Evolutionary conservation across 2,113 vertebrate species (phyloP).

Genomic region (Prietella phreatophila): DNA sequence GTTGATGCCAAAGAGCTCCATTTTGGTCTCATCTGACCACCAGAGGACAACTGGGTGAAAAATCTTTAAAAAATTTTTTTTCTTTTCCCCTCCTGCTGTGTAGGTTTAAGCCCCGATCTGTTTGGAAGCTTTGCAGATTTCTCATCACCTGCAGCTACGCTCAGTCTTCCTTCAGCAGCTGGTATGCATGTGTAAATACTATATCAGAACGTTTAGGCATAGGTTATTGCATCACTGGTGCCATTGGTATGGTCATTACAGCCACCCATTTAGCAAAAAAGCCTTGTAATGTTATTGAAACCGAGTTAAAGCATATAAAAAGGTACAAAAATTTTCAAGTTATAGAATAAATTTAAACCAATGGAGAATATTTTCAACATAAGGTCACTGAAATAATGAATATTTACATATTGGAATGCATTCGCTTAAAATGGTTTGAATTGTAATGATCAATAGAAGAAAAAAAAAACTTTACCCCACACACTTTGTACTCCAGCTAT

Average conservation of each 20-base stretch:
- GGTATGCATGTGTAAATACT: constrained; percentile 70
- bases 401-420: neutral
- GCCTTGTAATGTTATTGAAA: neutral
- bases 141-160: constrained; percentile 78
- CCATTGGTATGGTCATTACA: neutral
- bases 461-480: neutral
- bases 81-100: constrained; percentile 25
- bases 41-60: too few relatives aligned
- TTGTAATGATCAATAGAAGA: neutral
- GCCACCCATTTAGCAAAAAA: neutral
- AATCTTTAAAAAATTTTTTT: constrained; percentile 33
- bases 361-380: neutral
- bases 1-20: too few relatives aligned
- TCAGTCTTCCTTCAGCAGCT: constrained; percentile 73
- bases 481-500: constrained; percentile 19
- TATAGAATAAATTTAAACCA: neutral
- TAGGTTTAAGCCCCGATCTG: constrained; percentile 77
- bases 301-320: neutral
- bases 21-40: too few relatives aligned
- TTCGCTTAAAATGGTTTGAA: neutral
- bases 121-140: constrained; percentile 94
- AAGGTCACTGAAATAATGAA: too few relatives aligned
- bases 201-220: neutral
- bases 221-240: neutral
- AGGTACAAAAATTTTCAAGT: neutral